Evolutionary conservation across 2,888 invertebrate species (phyloP), one percentile per base, ranked within the genome.

Genomic region (Pterostichus madidus): DNA sequence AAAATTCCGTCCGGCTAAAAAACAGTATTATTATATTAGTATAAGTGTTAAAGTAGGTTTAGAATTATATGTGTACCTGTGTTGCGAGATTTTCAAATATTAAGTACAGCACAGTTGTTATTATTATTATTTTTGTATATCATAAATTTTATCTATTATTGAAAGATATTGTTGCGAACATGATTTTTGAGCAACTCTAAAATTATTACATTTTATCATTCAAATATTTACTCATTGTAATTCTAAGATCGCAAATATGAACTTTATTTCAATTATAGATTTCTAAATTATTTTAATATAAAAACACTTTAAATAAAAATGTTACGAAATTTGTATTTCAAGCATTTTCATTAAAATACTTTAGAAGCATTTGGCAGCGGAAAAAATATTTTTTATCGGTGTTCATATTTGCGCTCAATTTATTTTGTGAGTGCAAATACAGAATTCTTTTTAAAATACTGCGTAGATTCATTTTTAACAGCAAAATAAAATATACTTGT

Each of bases 1-100:
- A 87, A 82, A 86, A 87, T 75, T 84, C 85, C 84, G 76, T 71
- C 80, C 79, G 73, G 84, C 83, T 44, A 83, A 86, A 86, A 86
- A 87, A 85, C 85, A 86, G 85, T 86, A 86, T 86, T 87, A 85
- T 85, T 15, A 17, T 35, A 39, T 82, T 83, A 76, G 64, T 46
- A n/a, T 82, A 83, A 83, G 73, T 81, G 81, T 81, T 81, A 75
- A 81, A 46, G 49, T 71, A 80, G 80, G 17, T 68, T 5, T 80
- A 75, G 73, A 59, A 59, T 71, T 52, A 76, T 64, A 49, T 76
- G 52, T 82, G 82, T 76, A 52, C 76, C 82, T 76, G 76, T 76
- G 82, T 75, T 81, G 79, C 31, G 15, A 49, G 46, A 17, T 46
- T 61, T 49, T 53, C 59, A 78, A 78, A 71, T 64, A 64, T 39